A percentile compares a stretch with the other conserved stretches of the same genome.
Evolutionary conservation across 2,113 vertebrate genomes (phyloP).

Genomic region (Helogale parvula): DNA sequence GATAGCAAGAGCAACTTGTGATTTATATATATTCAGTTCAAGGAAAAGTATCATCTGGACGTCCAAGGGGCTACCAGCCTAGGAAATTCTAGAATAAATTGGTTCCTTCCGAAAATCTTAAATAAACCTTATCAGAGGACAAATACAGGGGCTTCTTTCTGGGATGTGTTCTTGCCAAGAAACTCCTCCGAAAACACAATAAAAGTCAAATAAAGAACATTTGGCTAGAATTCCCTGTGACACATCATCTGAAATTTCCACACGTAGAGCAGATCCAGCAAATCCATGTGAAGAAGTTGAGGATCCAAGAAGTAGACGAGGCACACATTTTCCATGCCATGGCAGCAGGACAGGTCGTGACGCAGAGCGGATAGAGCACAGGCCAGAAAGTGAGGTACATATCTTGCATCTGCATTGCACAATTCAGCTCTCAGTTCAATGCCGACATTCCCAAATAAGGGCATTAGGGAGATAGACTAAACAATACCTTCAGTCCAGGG

Average conservation of each 20-base stretch:
- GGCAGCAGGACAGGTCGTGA: not conserved
- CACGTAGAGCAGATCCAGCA: not conserved
- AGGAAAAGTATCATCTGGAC: not conserved
- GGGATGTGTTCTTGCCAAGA: not conserved
- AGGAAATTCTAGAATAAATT: not conserved
- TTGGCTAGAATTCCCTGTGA: not conserved
- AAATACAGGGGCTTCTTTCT: not conserved
- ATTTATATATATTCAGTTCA: not conserved
- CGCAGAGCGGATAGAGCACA: not conserved
- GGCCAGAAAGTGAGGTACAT: not conserved
- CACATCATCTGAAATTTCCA: not conserved
- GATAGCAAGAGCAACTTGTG: not conserved
- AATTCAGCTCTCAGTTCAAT: not conserved
- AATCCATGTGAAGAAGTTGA: too few species aligned
- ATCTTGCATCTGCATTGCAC: not conserved
- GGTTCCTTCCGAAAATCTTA: not conserved
- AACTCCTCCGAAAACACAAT: not conserved
- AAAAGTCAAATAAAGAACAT: not conserved
- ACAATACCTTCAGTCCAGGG: not conserved
- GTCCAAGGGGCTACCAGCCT: not conserved
- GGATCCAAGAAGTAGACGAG: not conserved
- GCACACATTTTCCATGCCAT: not conserved
- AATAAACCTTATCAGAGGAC: not conserved
- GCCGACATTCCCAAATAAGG: not conserved
- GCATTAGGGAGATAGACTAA: not conserved